phyloP scores from a whole-genome alignment of 2,888 invertebrate genomes.

The Melipona bicolor region DNA sequence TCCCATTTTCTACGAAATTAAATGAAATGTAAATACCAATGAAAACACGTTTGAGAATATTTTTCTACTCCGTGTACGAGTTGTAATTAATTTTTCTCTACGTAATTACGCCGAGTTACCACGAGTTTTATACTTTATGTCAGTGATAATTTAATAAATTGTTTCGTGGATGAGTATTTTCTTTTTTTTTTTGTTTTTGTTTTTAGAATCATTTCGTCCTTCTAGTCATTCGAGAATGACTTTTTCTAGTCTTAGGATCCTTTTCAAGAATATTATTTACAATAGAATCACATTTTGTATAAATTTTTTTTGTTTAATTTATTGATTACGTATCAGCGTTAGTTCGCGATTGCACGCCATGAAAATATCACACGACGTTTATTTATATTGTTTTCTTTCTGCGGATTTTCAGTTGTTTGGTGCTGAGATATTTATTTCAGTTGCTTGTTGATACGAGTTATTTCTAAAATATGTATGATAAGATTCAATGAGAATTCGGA shows the following conservation, averaged over 20 bases:
- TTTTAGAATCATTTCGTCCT: background rate
- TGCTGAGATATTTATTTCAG: background rate
- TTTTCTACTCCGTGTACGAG: background rate
- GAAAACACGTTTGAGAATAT: background rate
- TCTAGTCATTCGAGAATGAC: conserved; percentile 16
- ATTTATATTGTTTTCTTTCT: background rate
- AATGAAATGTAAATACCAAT: conserved; percentile 1
- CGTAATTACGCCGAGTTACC: background rate
- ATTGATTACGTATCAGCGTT: background rate
- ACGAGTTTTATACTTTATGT: background rate
- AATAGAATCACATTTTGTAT: background rate
- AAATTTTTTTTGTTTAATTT: background rate
- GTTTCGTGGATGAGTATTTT: background rate
- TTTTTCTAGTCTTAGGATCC: conserved; percentile 17
- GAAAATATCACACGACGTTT: background rate
- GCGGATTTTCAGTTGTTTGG: background rate
- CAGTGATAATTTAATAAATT: background rate
- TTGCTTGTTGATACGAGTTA: background rate
- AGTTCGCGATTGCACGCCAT: background rate
- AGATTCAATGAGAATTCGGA: background rate
- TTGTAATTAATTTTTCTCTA: conserved; percentile 1
- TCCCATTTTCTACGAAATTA: background rate
- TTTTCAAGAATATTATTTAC: background rate
- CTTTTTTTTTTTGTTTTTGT: background rate
- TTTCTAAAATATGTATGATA: background rate